phyloP scores from a whole-genome alignment of 2,113 vertebrate genomes.

The Dipodomys merriami region DNA sequence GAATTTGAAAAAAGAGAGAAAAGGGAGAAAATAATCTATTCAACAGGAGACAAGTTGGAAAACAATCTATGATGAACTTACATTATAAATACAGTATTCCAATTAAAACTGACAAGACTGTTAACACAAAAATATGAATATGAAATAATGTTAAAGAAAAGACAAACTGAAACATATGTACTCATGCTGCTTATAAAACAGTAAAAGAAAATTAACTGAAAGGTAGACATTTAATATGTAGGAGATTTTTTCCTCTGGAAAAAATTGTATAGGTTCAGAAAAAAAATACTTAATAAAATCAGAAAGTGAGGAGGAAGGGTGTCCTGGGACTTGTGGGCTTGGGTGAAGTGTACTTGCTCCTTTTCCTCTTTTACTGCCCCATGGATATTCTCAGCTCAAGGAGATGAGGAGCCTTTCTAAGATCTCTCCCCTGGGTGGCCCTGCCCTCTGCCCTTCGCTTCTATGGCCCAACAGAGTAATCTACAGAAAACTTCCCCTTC shows the following conservation, averaged over 20 bases:
- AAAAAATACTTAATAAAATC: conserved; percentile 18
- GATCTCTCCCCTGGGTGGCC: neutral
- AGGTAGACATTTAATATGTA: neutral
- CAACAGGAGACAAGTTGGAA: conserved; percentile 18
- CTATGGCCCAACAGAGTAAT: neutral
- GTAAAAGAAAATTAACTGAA: conserved; percentile 28
- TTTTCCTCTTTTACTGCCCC: conserved; percentile 12
- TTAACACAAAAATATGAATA: neutral
- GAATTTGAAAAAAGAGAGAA: no score
- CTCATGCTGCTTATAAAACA: neutral
- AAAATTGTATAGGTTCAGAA: neutral
- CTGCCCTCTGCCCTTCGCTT: neutral
- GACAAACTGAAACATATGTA: neutral
- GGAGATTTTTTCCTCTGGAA: neutral
- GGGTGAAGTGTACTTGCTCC: neutral
- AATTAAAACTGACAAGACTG: conserved; percentile 28
- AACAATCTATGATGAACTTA: neutral
- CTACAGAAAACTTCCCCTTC: neutral
- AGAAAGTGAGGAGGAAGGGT: neutral
- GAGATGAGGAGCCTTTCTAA: neutral
- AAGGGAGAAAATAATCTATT: neutral
- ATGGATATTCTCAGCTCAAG: neutral
- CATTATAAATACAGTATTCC: neutral
- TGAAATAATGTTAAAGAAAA: conserved; percentile 34
- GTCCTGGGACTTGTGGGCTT: neutral